A percentile compares a stretch with the other conserved stretches of the same genome.
Conservation (phyloP, 53 echinoderm and acorn worm species). For the Luidia sarsii region DNA sequence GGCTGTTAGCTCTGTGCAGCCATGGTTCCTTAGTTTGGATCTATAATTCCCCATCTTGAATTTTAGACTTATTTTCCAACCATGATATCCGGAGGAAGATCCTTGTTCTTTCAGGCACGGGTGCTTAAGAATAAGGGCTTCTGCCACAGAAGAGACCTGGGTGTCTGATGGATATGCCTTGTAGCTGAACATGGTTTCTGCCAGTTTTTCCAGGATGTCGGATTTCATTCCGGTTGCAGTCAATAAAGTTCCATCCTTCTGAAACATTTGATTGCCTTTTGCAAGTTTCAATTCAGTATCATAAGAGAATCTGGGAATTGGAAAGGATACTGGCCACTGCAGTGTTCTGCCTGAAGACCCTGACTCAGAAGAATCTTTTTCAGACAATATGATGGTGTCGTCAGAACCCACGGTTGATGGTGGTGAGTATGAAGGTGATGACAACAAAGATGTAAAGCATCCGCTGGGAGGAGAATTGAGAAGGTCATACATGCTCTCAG, state of each 20-base stretch:
- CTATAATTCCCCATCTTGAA: constrained; percentile 65
- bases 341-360: constrained; percentile 18
- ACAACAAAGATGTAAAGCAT: too few species aligned
- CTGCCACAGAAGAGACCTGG: constrained; percentile 45
- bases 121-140: constrained; percentile 26
- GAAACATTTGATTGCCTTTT: not conserved
- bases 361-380: not conserved
- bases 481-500: not conserved
- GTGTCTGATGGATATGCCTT: constrained; percentile 60
- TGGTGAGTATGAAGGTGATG: too few species aligned
- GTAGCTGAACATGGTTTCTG: constrained; percentile 45
- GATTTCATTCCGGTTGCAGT: not conserved
- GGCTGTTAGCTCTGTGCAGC: constrained; percentile 27
- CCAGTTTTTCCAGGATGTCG: constrained; percentile 56
- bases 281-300: constrained; percentile 24
- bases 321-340: constrained; percentile 29
- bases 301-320: constrained; percentile 30
- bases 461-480: not conserved
- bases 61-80: constrained; percentile 58
- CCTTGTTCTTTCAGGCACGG: constrained; percentile 38
- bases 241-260: not conserved
- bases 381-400: constrained; percentile 3
- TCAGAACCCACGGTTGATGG: not conserved
- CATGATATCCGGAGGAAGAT: constrained; percentile 11
- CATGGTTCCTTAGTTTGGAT: constrained; percentile 29